Base-by-base conservation (phyloP, 2,797 vertebrate species). In the Sternotherus odoratus region DNA sequence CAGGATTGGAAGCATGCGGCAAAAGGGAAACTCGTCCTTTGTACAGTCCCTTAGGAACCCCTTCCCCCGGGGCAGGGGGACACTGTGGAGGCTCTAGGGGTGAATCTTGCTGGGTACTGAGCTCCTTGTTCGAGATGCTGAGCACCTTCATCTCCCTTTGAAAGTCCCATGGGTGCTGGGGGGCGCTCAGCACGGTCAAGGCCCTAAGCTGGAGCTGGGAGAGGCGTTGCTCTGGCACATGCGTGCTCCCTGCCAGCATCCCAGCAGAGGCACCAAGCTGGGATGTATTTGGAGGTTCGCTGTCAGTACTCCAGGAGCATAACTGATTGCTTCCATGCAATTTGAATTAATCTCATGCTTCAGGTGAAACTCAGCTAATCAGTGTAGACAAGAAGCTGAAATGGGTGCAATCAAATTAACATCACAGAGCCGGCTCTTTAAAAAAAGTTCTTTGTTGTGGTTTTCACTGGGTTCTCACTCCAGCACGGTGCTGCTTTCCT, bases 301-400 rank as follows among this genome's bases (percentile, higher is more conserved):
- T 91, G 82, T 56, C 2, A 13, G 16, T 91, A 48, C 39, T 12
- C 85, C n/a, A 1, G 1, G 77, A 95, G 91, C 85, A 17, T 6
- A 89, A 94, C 96, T 96, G 97, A 97, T 96, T 96, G 97, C 97
- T 96, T 96, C 96, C 93, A 48, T 90, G 96, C 97, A 92, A 96
- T 97, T 90, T 91, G 96, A 97, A 97, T 98, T 97, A 97, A 98
- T 97, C 97, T 98, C 97, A 86, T 96, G 96, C 97, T 97, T 98
- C 97, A 97, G 97, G 98, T 98, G 97, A 88, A 97, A 94, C 96
- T 97, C 95, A 86, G 96, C 97, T 98, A 97, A 98, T 98, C 97
- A 97, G 97, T 82, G 92, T 77, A 91, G 98, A 97, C 97, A 97
- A 97, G 97, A 97, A 98, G 92, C 97, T 85, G 66, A 91, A 97